Evolutionary conservation across 2,888 invertebrate species (phyloP).

Genomic region (Sinotaia quadrata): DNA sequence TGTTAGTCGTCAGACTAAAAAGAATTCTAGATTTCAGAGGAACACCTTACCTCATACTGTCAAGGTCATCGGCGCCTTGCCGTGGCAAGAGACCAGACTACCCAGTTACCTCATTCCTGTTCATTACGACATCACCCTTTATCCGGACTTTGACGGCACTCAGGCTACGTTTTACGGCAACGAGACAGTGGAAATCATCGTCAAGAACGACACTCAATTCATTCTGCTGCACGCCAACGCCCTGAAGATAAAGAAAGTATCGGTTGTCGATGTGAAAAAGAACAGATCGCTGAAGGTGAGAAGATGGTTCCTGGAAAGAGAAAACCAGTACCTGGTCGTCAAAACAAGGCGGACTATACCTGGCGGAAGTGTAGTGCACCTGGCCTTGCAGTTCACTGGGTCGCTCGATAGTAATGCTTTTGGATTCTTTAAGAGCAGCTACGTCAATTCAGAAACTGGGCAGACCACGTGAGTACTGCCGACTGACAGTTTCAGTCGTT

Average conservation of each 20-base stretch:
- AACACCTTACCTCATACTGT: no score
- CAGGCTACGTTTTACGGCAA: slow-evolving; percentile 63
- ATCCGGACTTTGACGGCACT: slow-evolving; percentile 78
- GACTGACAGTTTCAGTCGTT: background rate
- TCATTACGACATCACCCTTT: slow-evolving; percentile 80
- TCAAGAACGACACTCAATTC: slow-evolving; percentile 64
- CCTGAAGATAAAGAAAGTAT: slow-evolving; percentile 75
- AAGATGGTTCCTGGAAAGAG: slow-evolving; percentile 66
- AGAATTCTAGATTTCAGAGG: slow-evolving; percentile 1
- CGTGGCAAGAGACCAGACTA: slow-evolving; percentile 75
- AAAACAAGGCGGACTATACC: slow-evolving; percentile 52
- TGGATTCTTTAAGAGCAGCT: slow-evolving; percentile 82
- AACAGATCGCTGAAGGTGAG: slow-evolving; percentile 43
- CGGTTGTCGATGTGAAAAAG: slow-evolving; percentile 48
- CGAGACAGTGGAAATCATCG: slow-evolving; percentile 66
- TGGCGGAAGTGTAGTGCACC: slow-evolving; percentile 53
- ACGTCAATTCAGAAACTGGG: slow-evolving; percentile 70
- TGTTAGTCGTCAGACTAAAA: no score
- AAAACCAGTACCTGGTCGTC: slow-evolving; percentile 74
- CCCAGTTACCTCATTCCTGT: slow-evolving; percentile 77
- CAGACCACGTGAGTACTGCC: slow-evolving; percentile 52
- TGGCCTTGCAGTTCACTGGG: slow-evolving; percentile 79
- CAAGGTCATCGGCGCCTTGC: no score
- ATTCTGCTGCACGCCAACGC: slow-evolving; percentile 75
- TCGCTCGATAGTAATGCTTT: slow-evolving; percentile 80